Conservation (phyloP, 2,797 vertebrate species). For the Amblyopsis hoosieri region DNA sequence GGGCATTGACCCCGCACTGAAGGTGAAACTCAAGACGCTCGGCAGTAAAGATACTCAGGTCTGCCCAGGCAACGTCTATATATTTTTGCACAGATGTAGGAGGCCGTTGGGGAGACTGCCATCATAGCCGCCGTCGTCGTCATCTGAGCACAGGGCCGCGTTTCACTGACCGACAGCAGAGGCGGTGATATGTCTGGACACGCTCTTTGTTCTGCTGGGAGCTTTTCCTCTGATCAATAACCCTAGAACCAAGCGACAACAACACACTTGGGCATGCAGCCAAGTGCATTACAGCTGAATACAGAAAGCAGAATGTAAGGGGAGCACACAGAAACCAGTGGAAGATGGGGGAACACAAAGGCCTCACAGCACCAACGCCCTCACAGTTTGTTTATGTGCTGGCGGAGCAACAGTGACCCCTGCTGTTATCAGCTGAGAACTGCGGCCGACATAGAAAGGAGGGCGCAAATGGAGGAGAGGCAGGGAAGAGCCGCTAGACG, state of each 20-base stretch:
- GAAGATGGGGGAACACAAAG: slow-evolving; percentile 68
- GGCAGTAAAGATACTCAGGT: slow-evolving; percentile 71
- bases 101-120: slow-evolving; percentile 71
- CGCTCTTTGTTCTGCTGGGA: slow-evolving; percentile 73
- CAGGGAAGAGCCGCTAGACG: slow-evolving; percentile 69
- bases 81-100: slow-evolving; percentile 82
- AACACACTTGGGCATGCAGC: slow-evolving; percentile 67
- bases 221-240: slow-evolving; percentile 72
- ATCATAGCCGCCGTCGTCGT: slow-evolving; percentile 41
- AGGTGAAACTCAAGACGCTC: slow-evolving; percentile 77
- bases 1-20: slow-evolving; percentile 78
- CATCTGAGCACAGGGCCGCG: slow-evolving; percentile 59
- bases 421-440: slow-evolving; percentile 55
- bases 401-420: slow-evolving; percentile 72
- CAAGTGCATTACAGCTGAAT: slow-evolving; percentile 73
- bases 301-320: slow-evolving; percentile 66
- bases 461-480: slow-evolving; percentile 48
- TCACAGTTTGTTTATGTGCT: slow-evolving; percentile 27
- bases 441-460: slow-evolving; percentile 45
- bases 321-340: slow-evolving; percentile 68
- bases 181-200: slow-evolving; percentile 69
- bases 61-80: slow-evolving; percentile 75
- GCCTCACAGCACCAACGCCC: slow-evolving; percentile 50
- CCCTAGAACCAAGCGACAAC: slow-evolving; percentile 69
- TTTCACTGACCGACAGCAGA: slow-evolving; percentile 63